Evolutionary conservation across 2,888 invertebrate genomes (phyloP).

Genomic region (Atrina japonica): DNA sequence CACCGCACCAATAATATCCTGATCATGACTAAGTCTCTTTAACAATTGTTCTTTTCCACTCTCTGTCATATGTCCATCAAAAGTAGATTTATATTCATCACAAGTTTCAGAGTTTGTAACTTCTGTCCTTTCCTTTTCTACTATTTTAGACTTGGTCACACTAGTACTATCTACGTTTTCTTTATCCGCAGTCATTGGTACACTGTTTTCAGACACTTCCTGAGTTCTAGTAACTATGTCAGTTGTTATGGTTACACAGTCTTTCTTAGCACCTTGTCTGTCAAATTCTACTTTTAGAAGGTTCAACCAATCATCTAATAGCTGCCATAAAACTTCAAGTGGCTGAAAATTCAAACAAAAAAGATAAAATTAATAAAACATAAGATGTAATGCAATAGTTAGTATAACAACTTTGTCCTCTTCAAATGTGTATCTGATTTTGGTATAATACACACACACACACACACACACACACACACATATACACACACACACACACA

Average conservation of each 20-base stretch:
- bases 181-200: too few species aligned
- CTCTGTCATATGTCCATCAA: too few species aligned
- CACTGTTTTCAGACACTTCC: too few species aligned
- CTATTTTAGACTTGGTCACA: not conserved
- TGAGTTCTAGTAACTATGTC: too few species aligned
- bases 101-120: conserved; percentile 13
- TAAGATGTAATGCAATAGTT: too few species aligned
- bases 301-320: conserved; percentile 75
- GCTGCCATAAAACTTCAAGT: conserved; percentile 73
- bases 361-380: not conserved
- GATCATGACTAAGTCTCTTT: conserved; percentile 51
- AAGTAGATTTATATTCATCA: conserved; percentile 3
- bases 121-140: conserved; percentile 4
- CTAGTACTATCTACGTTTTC: not conserved
- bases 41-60: conserved; percentile 15
- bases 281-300: conserved; percentile 70
- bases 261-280: not conserved
- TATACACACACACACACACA: too few species aligned
- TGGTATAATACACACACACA: too few species aligned
- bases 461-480: too few species aligned
- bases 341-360: conserved; percentile 57
- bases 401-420: too few species aligned
- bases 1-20: conserved; percentile 68
- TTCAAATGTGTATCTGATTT: too few species aligned
- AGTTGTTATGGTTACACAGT: not conserved